Evolutionary conservation across 2,113 vertebrate genomes (phyloP), one percentile per base, ranked within the genome.

Genomic region (Vanacampus margaritifer): DNA sequence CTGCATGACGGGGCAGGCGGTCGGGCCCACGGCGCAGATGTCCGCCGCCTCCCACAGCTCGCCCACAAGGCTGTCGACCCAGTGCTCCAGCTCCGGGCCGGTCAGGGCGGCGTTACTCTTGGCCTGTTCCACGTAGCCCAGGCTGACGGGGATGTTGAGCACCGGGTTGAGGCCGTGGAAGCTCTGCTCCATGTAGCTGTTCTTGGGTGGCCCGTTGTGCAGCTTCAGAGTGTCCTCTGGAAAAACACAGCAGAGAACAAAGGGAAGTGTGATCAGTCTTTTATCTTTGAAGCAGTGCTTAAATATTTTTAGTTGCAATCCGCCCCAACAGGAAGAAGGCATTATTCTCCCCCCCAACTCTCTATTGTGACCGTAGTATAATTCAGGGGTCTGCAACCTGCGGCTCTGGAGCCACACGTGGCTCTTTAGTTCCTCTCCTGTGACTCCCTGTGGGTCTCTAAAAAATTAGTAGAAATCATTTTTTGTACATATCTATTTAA

Each of bases 121-220:
- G 3, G 96, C 94, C 83, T 94, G 94, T 70, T 98, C 96, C 73
- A 93, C 75, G 9, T 91, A 93, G 3, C 90, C 89, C 0, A 94
- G 85, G 41, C 88, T 93, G 67, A 96, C 75, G 0, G 96, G 96
- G 81, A 98, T 92, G 79, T 96, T 96, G 43, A 99, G 92, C 37
- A 98, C 93, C 0, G 96, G 94, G 84, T 97, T 98, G 73, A 99
- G 92, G 69, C 96, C 94, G 58, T 98, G 97, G 91, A 99, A 99
- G 67, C 95, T 99, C 90, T 98, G 97, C 89, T 99, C 97, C 96
- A 98, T 98, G 91, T 99, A 99, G 19, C 95, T 91, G n/a, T 94
- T 95, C 86, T 94, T 97, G 0, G 82, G 87, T 0, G 97, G 97
- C 2, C 97, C 97, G 0, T 86, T 91, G 89, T 99, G 97, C 6